Conservation (phyloP, 2,888 invertebrate genomes). For the Lamproptera curius region DNA sequence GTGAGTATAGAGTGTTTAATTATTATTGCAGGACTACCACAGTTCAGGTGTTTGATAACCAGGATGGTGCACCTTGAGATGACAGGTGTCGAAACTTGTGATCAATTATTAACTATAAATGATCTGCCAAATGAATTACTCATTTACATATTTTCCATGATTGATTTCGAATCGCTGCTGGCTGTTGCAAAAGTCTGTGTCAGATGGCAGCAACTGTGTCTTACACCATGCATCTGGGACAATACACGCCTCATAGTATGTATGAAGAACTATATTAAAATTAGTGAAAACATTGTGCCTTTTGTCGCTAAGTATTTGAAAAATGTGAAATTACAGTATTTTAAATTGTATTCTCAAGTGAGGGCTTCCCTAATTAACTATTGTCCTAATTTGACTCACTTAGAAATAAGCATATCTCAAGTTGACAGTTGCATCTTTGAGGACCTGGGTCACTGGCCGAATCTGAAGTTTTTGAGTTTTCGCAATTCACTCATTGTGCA, state of each 20-base stretch:
- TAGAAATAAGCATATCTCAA: conserved; percentile 77
- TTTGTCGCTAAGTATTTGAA: conserved; percentile 73
- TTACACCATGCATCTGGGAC: conserved; percentile 73
- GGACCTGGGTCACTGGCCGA: conserved; percentile 70
- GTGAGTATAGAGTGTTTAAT: neutral
- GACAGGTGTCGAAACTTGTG: conserved; percentile 50
- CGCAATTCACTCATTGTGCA: conserved; percentile 72
- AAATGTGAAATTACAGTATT: conserved; percentile 75
- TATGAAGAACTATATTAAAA: conserved; percentile 74
- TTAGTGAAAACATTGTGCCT: conserved; percentile 73
- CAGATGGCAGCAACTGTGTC: conserved; percentile 70
- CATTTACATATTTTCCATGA: conserved; percentile 74
- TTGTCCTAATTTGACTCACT: conserved; percentile 71
- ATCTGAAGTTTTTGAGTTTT: conserved; percentile 71
- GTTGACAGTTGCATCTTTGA: conserved; percentile 75
- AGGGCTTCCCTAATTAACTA: conserved; percentile 68
- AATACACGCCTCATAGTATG: conserved; percentile 72
- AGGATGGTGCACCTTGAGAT: conserved; percentile 73
- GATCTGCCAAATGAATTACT: conserved; percentile 74
- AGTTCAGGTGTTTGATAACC: conserved; percentile 35
- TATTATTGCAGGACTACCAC: conserved; percentile 46
- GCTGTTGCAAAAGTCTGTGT: conserved; percentile 69
- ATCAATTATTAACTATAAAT: conserved; percentile 60
- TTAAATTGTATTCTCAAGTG: conserved; percentile 73
- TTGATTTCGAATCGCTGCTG: conserved; percentile 70